Base-by-base conservation (phyloP, 1,140 invertebrate genomes). In the Tyrophagus putrescentiae region DNA sequence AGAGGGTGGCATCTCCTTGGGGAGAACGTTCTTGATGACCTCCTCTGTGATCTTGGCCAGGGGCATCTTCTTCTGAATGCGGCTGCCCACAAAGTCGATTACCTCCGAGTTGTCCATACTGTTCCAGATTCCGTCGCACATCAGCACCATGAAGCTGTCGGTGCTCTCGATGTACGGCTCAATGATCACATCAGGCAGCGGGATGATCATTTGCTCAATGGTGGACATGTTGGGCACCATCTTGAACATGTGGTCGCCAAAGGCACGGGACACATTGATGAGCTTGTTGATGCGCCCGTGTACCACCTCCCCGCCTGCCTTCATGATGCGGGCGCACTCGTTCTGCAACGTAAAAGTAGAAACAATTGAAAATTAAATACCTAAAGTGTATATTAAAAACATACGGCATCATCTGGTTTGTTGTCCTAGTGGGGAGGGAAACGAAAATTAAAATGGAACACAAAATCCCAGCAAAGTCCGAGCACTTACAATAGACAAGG, bases 91-190 rank as follows among this genome's bases (percentile, higher is more conserved):
- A 73, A 94, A 97, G 66, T 90, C 82, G 28, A 94, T 83, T 9
- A 94, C 91, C 71, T 93, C 84, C 71, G 95, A 84, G 75, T 87
- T 95, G 59, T 85, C 81, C 85, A 97, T 87, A 60, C 82, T 94
- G 71, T 98, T 97, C 94, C 94, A 98, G 68, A 98, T 96, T 21
- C 94, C 94, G 75, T 98, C 94, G 72, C 93, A 98, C 18, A 98
- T 72, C 2, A 98, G 81, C 76, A 98, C 82, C 68, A 97, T 97
- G 64, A 91, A 83, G 71, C 96, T 90, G 61, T 92, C 76, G 4
- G 80, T 81, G 9, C 85, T 69, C 6, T 80, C 81, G 9, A 85
- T 69, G 7, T 7, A 54, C 7, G 18, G 6, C 11, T 31, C 28
- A 28, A 78, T 82, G 69, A 82, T 81, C 0, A 98, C 76, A 69